Evolutionary conservation across 2,888 invertebrate genomes (phyloP), one percentile per base, ranked within the genome.

Genomic region (Branchipolynoe longqiensis): DNA sequence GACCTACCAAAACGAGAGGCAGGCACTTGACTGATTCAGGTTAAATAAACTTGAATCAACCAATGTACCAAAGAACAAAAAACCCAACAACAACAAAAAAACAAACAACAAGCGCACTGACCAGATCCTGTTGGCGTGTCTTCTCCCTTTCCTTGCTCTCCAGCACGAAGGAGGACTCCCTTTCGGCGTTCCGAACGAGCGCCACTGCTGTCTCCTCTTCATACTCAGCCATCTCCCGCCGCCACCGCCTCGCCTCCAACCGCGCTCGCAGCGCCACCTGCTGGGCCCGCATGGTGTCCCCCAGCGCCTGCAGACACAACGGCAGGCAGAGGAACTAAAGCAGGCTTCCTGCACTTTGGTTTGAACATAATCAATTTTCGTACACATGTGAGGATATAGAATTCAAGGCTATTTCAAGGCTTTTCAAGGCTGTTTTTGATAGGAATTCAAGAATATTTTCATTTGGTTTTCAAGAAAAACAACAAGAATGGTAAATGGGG

Each of bases 171-270:
- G 88, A 86, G 1, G 87, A 69, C 73, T 89, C 88, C 40, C 87
- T 87, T 69, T 89, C 84, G 12, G 89, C 88, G 84, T 90, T 85
- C 40, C 89, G 82, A 12, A 90, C 38, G 81, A 91, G 56, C 1
- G 88, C 83, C 3, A 87, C 82, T 14, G 89, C 87, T 1, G 89
- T 86, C 4, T 89, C 86, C 36, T 89, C 87, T 82, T 91, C 90
- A 82, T 88, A 90, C 78, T 90, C 90, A 40, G 88, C 87, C 41
- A 89, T 87, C 36, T 89, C 89, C 62, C 87, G 87, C 28, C 88
- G 84, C 18, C 87, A 86, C 28, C 89, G 88, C 62, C 87, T 88
- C 0, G 90, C 88, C 25, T 87, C 89, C 40, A 90, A 82, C 73
- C 87, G 88, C 40, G 87, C 88, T 74, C 86, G 59, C 62, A 89